Percentiles rank a stretch among this genome's conserved stretches.
Evolutionary conservation across 1,140 invertebrate species (phyloP).

Genomic region (Dinoponera quadriceps): DNA sequence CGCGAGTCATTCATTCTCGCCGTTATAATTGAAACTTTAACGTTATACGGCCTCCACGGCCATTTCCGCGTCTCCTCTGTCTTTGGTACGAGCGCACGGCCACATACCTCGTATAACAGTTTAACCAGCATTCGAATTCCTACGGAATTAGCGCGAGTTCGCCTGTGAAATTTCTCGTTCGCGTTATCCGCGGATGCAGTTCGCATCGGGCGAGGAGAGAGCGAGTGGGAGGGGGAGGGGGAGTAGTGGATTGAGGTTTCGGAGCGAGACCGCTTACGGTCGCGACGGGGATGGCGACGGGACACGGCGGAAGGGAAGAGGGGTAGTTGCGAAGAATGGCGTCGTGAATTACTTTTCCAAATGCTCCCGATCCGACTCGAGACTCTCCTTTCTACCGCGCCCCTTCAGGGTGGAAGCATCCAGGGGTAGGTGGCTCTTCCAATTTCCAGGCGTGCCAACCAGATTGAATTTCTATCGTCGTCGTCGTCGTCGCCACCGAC

Average conservation of each 20-base stretch:
- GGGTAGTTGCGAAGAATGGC: slow-evolving; percentile 70
- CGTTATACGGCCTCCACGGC: slow-evolving; percentile 38
- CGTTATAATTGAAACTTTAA: slow-evolving; percentile 66
- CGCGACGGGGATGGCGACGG: background rate
- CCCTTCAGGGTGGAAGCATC: slow-evolving; percentile 70
- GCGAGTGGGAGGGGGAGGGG: slow-evolving; percentile 37
- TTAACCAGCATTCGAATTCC: slow-evolving; percentile 68
- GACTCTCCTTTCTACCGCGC: slow-evolving; percentile 57
- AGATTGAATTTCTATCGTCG: slow-evolving; percentile 83
- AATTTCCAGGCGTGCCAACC: slow-evolving; percentile 80
- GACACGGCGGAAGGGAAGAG: slow-evolving; percentile 3
- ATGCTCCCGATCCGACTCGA: slow-evolving; percentile 65
- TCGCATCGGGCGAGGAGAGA: background rate
- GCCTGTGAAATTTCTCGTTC: slow-evolving; percentile 68
- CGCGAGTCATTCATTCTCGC: slow-evolving; percentile 38
- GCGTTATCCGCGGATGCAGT: slow-evolving; percentile 65
- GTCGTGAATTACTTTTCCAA: slow-evolving; percentile 76
- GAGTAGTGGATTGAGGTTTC: slow-evolving; percentile 57
- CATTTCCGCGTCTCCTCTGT: slow-evolving; percentile 38
- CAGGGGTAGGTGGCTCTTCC: slow-evolving; percentile 76
- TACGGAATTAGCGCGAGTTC: slow-evolving; percentile 66
- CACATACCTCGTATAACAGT: slow-evolving; percentile 61
- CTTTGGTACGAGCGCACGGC: slow-evolving; percentile 20
- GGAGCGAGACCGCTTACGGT: slow-evolving; percentile 49
- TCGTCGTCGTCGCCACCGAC: slow-evolving; percentile 55